Conservation (phyloP, 1,140 invertebrate species). For the Sesamia nonagrioides region DNA sequence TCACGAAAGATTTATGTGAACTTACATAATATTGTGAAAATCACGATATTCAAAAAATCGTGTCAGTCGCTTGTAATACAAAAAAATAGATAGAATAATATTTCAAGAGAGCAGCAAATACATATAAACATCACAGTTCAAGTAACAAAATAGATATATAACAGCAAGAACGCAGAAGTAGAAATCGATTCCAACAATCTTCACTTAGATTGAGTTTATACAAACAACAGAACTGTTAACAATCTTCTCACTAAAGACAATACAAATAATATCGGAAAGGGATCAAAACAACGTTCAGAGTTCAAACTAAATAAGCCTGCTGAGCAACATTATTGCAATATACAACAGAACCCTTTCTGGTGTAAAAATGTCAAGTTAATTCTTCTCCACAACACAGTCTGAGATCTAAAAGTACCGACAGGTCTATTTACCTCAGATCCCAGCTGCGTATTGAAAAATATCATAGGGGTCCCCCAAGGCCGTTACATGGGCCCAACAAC, state of each 20-base stretch:
- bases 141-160: no score
- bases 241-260: neutral
- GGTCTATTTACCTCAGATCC: slow-evolving; percentile 36
- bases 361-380: slow-evolving; percentile 9
- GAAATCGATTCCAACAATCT: neutral
- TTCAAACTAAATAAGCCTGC: neutral
- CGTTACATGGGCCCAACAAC: slow-evolving; percentile 20
- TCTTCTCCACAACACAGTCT: neutral
- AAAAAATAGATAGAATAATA: no score
- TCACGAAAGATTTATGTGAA: no score
- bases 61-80: no score
- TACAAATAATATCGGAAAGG: slow-evolving; percentile 1
- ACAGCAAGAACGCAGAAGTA: neutral
- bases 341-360: neutral
- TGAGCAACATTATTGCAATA: neutral
- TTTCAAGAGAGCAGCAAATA: no score
- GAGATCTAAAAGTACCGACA: slow-evolving; percentile 19
- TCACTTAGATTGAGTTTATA: neutral
- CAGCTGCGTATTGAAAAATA: slow-evolving; percentile 39
- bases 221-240: neutral
- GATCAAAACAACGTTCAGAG: neutral
- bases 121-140: no score
- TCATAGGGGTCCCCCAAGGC: slow-evolving; percentile 11
- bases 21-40: no score
- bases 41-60: no score